Base-by-base conservation (phyloP, 2,113 vertebrate genomes). In the Leucopsar rothschildi region DNA sequence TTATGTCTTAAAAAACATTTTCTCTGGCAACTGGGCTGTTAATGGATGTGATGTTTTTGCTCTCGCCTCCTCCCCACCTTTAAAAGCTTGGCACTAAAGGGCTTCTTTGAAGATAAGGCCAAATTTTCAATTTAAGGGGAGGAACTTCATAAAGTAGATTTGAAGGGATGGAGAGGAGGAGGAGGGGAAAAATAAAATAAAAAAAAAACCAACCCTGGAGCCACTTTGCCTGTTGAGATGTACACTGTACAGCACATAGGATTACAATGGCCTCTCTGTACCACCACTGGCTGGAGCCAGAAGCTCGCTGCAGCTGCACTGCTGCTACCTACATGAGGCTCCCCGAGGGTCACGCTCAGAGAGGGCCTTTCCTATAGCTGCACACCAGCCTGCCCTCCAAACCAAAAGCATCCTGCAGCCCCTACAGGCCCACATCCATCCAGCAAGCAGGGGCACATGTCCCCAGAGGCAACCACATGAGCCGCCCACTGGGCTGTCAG, bases 21-120 rank as follows among this genome's bases (percentile, higher is more conserved):
- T 97, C 96, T 96, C 97, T 98, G 97, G 96, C 97, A 97, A 95
- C 81, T 49, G 95, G 79, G 88, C 71, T 94, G 85, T 87, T 96
- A 94, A 76, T 95, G 95, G 94, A 94, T 95, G 95, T 88, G 88
- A 90, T 96, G 82, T 94, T 96, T 97, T 95, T 21, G 59, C 92
- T 93, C 90, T 95, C 16, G 21, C 96, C 95, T 96, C 92, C 95
- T 92, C 78, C 94, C 96, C 96, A 97, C 95, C 84, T 92, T 92
- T 95, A 84, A 97, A 97, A 97, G 92, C 85, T 93, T 97, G 92
- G 95, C 97, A 97, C 97, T 90, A 95, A 95, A 98, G 85, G 92
- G 37, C 52, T 93, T 81, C 97, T 98, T 97, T 98, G 97, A 98
- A 98, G 96, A 97, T 95, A 97, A 97, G 82, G 96, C 97, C 97